Conservation (phyloP, 2,113 vertebrate species). For the Oncorhynchus masou region DNA sequence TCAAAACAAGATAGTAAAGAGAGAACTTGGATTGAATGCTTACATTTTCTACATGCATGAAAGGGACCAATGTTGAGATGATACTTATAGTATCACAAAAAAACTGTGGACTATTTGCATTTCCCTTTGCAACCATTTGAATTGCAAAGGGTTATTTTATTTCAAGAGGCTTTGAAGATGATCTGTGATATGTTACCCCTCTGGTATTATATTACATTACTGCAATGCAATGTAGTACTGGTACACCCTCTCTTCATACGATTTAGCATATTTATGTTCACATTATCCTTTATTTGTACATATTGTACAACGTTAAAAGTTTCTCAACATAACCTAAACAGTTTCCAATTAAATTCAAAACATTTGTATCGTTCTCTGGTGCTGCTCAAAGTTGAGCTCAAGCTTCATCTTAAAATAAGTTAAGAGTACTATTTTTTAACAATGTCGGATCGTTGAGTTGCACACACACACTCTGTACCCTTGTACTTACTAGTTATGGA, state of each 20-base stretch:
- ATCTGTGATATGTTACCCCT: background rate
- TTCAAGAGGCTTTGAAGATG: background rate
- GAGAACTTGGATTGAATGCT: background rate
- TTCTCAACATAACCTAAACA: constrained; percentile 62
- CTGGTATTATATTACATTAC: background rate
- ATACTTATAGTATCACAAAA: background rate
- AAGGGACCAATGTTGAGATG: background rate
- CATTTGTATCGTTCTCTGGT: constrained; percentile 21
- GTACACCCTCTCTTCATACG: constrained; percentile 24
- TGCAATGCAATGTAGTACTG: background rate
- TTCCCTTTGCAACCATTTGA: background rate
- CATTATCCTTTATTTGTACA: constrained; percentile 33
- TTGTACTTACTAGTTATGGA: background rate
- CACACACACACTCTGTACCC: too few species aligned
- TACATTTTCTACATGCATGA: background rate
- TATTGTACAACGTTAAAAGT: constrained; percentile 36
- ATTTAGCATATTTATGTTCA: constrained; percentile 50
- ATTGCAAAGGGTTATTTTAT: background rate
- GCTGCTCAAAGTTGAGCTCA: constrained; percentile 9
- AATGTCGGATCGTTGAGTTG: too few species aligned
- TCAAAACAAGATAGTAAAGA: too few species aligned
- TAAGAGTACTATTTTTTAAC: background rate
- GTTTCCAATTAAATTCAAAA: constrained; percentile 30
- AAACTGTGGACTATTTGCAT: background rate
- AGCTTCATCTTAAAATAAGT: background rate